These are phyloP conservation scores for Nestor notabilis DNA, from an alignment of 2,113 vertebrate genomes.

Conservation along the genomic window DNA sequence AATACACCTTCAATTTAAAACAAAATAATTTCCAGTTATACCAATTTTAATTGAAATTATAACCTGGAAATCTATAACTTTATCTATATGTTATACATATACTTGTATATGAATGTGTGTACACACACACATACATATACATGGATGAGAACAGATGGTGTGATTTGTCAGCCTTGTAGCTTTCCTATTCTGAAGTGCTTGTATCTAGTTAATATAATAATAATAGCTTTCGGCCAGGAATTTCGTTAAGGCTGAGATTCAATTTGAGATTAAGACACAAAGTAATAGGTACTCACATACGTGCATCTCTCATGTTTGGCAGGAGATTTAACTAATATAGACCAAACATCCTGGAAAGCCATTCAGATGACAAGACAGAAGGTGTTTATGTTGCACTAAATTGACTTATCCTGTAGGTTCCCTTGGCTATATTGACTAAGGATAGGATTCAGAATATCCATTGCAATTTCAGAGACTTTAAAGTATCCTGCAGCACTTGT, in stretches of 20 bases:
- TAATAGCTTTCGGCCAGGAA: not conserved
- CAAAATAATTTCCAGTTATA: not conserved
- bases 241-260: not conserved
- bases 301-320: not conserved
- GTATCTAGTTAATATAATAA: not conserved
- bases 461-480: not conserved
- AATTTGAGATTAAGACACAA: not conserved
- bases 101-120: too few relatives aligned
- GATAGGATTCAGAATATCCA: not conserved
- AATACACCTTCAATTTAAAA: not conserved
- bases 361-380: not conserved
- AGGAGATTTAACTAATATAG: not conserved
- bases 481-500: not conserved
- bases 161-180: not conserved
- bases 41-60: not conserved
- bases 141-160: not conserved
- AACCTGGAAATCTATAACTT: not conserved
- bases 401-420: not conserved
- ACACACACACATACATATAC: not conserved
- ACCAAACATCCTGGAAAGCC: not conserved
- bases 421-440: not conserved
- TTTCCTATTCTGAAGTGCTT: not conserved
- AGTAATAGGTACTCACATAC: not conserved
- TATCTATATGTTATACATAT: not conserved
- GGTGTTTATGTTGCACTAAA: fast-evolving